Conservation (phyloP, 2,113 vertebrate species). For the Pedionomus torquatus region DNA sequence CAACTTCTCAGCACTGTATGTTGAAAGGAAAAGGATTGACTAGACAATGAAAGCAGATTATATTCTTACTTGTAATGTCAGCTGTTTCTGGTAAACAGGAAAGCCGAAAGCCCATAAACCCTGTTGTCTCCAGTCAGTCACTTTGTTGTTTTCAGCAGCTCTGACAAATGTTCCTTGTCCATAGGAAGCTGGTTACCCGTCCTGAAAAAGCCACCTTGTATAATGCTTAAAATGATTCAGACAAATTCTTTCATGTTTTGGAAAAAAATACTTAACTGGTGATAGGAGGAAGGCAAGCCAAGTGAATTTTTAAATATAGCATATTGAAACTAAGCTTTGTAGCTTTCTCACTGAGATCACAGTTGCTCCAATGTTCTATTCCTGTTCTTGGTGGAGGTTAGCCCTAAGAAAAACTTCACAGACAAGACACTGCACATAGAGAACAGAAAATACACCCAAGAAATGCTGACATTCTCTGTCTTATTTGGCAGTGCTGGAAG, state of each 20-base stretch:
- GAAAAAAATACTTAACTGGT: not conserved
- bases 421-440: accelerated
- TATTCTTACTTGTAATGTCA: not conserved
- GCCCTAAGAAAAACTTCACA: not conserved
- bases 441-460: not conserved
- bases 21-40: not conserved
- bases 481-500: not conserved
- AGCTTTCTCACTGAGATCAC: not conserved
- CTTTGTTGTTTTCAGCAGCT: not conserved
- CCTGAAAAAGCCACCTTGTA: not conserved
- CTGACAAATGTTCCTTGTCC: not conserved
- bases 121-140: not conserved
- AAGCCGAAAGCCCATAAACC: not conserved
- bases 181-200: not conserved
- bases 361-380: not conserved
- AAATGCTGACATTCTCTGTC: not conserved
- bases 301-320: not conserved
- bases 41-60: not conserved
- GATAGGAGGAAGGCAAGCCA: not conserved
- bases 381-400: not conserved
- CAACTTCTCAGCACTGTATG: not conserved
- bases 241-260: not conserved
- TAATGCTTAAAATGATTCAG: not conserved
- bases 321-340: not conserved
- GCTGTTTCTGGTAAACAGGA: not conserved